Evolutionary conservation across 2,797 vertebrate species (phyloP).

Genomic region (Argentina silus): DNA sequence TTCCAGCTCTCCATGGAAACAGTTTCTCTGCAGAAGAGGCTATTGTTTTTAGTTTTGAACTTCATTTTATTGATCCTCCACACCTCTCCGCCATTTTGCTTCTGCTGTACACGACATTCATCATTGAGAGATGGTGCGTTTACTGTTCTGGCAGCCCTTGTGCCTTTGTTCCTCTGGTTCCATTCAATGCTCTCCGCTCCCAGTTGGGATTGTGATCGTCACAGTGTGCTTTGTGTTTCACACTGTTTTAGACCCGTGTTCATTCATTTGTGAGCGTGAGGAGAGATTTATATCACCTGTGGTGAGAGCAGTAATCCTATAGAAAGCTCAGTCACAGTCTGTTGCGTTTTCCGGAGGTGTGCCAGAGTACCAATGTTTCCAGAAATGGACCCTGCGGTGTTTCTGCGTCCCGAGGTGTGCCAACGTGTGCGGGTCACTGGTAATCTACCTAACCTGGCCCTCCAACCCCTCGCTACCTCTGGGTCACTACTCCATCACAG

Average conservation of each 20-base stretch:
- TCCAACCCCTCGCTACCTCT: neutral
- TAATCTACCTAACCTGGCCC: constrained; percentile 14
- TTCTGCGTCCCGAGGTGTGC: no score
- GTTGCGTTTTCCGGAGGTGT: constrained; percentile 11
- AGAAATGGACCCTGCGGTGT: constrained; percentile 28
- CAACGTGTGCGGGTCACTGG: constrained; percentile 16
- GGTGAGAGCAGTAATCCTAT: constrained; percentile 5
- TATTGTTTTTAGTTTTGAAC: constrained; percentile 55
- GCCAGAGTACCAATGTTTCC: constrained; percentile 11
- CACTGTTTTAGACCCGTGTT: constrained; percentile 33
- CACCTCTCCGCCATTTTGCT: constrained; percentile 40
- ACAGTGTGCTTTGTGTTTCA: constrained; percentile 26
- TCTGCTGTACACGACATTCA: neutral
- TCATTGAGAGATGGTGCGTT: constrained; percentile 30
- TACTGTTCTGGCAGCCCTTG: constrained; percentile 40
- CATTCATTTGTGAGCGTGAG: constrained; percentile 55
- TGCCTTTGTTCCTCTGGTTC: constrained; percentile 25
- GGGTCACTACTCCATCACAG: neutral
- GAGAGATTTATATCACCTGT: constrained; percentile 44
- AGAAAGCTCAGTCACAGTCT: constrained; percentile 27
- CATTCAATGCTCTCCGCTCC: constrained; percentile 41
- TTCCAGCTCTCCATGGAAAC: constrained; percentile 52
- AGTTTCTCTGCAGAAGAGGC: constrained; percentile 52
- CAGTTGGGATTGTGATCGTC: constrained; percentile 40
- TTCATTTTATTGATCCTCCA: constrained; percentile 56